Evolutionary conservation across 2,888 invertebrate species (phyloP), one percentile per base, ranked within the genome.

Genomic region (Spisula solida): DNA sequence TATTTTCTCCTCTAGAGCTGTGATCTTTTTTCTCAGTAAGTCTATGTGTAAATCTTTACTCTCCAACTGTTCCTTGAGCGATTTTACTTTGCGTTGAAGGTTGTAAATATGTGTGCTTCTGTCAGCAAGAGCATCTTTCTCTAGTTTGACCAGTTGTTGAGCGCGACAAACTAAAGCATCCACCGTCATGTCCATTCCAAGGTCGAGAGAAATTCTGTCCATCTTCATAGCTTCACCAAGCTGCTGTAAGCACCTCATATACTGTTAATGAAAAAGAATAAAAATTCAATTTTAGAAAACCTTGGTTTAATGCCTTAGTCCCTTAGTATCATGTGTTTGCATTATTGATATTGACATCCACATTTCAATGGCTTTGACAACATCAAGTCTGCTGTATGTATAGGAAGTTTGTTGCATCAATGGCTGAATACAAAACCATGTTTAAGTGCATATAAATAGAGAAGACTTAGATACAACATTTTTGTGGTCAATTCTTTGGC

Each of bases 41-140:
- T 99, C 99, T 95, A 99, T 97, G 96, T 99, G 99, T 70, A 99
- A 97, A 96, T 99, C 99, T 95, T 99, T 98, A 88, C 99, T 98
- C 95, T 99, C 99, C 51, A 99, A 97, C 96, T 99, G 99, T 96
- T 99, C 99, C 82, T 99, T 97, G 20, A 99, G 97, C 12, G 98
- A 98, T 93, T 98, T 98, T 29, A 96, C 98, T 92, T 99, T 97
- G 90, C 99, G 97, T 97, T 99, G 99, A 66, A 99, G 97, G 96
- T 98, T 98, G 96, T 99, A 99, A 83, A 98, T 98, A n/a, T 98
- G 98, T 12, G 98, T 98, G 41, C 98, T 98, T 98, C 98, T 98
- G 97, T 98, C 98, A 25, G 98, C 98, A 88, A 98, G 97, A 96
- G 98, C 98, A 96, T 98, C 98, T 95, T 98, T 98, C 97, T 98